Evolutionary conservation across 2,113 vertebrate genomes (phyloP), one percentile per base, ranked within the genome.

Genomic region (Cololabis saira): DNA sequence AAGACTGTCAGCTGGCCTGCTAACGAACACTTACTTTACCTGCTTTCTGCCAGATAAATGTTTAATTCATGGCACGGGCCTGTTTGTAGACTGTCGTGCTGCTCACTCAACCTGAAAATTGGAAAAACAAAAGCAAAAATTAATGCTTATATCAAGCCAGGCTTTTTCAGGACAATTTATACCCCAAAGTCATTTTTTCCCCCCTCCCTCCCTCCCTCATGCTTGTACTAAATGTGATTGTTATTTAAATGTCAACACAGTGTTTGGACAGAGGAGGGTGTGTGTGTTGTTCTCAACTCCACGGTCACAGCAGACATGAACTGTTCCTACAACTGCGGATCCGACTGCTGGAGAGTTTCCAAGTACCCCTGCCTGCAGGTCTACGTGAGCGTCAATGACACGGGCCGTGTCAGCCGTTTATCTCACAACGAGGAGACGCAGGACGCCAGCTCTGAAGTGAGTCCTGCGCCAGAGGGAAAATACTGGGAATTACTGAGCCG

Each of bases 351-450:
- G 94, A 94, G 95, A 71, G 93, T 89, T 71, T 97, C 96, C 58
- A 95, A 94, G 87, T 98, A 96, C 69, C 95, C 96, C 57, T 99
- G 96, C 87, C 95, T 98, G 64, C 97, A 97, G 92, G 95, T 99
- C 73, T 97, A 95, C 0, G 96, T 99, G 72, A 98, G 96, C 83
- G 82, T 99, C 90, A 98, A 95, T 49, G 93, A 92, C 86, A 96
- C 96, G 0, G 95, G 95, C 41, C 94, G 94, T 66, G 91, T 95
- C 84, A 89, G 92, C 69, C 94, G 95, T 37, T 93, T 98, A 70
- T 96, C 96, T 82, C 95, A 97, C 91, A 96, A 93, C 0, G 95
- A 98, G 75, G 96, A 98, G 89, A 95, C 94, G 2, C 94, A 95
- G 85, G 95, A 96, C 76, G 86, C 93, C 80, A 96, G 95, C 92